phyloP scores from a whole-genome alignment of 2,113 vertebrate genomes.

The Ammodytes dubius region DNA sequence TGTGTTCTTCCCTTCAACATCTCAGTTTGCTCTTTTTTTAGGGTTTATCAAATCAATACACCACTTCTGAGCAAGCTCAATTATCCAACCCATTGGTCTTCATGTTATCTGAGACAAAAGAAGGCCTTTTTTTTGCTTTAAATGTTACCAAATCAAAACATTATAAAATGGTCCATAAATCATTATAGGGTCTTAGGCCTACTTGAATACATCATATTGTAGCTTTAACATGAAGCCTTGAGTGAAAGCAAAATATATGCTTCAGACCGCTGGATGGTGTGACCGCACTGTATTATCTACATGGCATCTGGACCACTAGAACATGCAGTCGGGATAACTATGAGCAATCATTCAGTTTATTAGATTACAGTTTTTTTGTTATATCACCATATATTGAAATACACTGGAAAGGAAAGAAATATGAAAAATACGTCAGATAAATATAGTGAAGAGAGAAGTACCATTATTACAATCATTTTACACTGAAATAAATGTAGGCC shows the following conservation, averaged over 20 bases:
- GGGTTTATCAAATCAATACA: neutral
- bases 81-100: neutral
- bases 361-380: too few relatives aligned
- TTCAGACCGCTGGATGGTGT: too few relatives aligned
- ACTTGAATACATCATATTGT: neutral
- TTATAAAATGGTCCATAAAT: neutral
- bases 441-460: too few relatives aligned
- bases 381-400: too few relatives aligned
- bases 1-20: neutral
- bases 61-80: neutral
- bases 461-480: too few relatives aligned
- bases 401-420: too few relatives aligned
- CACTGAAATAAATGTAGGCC: too few relatives aligned
- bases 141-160: neutral
- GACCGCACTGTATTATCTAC: neutral
- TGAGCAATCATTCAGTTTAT: too few relatives aligned
- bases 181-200: neutral
- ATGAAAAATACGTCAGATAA: too few relatives aligned
- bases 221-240: neutral
- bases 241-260: too few relatives aligned
- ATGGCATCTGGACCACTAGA: neutral
- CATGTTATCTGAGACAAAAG: neutral
- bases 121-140: neutral
- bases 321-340: too few relatives aligned
- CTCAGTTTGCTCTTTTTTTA: neutral